Conservation (phyloP, 2,797 vertebrate genomes). For the Oryzias sinensis region DNA sequence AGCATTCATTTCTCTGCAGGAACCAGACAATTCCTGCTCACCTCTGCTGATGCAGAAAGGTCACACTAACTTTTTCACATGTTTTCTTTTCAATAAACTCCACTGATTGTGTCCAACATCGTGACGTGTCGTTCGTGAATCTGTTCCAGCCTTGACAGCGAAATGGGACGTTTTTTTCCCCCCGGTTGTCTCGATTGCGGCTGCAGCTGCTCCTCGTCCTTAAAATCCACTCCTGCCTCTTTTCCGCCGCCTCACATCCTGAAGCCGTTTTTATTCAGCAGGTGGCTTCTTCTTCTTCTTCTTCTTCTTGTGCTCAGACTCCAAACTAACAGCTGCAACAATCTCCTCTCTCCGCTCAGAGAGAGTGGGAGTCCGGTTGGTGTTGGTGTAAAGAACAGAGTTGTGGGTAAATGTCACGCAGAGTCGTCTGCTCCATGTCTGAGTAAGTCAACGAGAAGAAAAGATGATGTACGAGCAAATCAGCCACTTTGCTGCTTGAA, state of each 20-base stretch:
- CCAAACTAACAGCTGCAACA: slow-evolving; percentile 57
- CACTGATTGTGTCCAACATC: too few species aligned
- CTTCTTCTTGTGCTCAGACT: slow-evolving; percentile 34
- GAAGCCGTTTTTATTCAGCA: slow-evolving; percentile 51
- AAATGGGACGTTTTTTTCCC: too few species aligned
- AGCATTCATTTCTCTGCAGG: too few species aligned
- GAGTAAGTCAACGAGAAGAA: slow-evolving; percentile 59
- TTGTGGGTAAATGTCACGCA: slow-evolving; percentile 81
- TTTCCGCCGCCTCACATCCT: slow-evolving; percentile 41
- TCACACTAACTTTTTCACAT: too few species aligned
- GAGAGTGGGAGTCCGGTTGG: slow-evolving; percentile 78
- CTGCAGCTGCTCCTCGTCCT: too few species aligned
- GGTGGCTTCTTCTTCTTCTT: slow-evolving; percentile 34
- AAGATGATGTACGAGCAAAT: background rate
- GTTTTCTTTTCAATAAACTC: too few species aligned
- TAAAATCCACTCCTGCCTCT: slow-evolving; percentile 11
- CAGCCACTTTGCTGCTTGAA: slow-evolving; percentile 17
- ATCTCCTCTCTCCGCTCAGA: slow-evolving; percentile 55
- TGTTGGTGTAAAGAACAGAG: slow-evolving; percentile 78
- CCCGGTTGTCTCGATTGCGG: too few species aligned
- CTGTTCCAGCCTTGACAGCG: too few species aligned
- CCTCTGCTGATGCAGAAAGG: too few species aligned
- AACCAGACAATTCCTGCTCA: too few species aligned
- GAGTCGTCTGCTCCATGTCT: slow-evolving; percentile 76
- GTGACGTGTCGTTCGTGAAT: too few species aligned